Evolutionary conservation across 2,888 invertebrate species (phyloP), one percentile per base, ranked within the genome.

Genomic region (Aphodius granarius): DNA sequence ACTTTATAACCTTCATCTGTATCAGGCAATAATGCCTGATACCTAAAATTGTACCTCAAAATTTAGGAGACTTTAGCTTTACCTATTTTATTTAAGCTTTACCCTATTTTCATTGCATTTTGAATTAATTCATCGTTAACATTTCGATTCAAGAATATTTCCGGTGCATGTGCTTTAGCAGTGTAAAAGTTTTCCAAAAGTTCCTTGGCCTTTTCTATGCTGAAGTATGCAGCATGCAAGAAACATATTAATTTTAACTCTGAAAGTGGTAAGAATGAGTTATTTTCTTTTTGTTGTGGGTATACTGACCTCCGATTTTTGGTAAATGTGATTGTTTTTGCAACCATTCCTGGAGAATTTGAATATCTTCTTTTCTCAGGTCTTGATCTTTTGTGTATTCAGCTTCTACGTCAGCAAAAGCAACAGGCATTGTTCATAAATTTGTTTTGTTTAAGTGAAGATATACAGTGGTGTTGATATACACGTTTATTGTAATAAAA

Each of bases 301-400:
- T n/a, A n/a, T n/a, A 75, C 66, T 76, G 64, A 76, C 76, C 76
- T 22, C 43, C 43, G 19, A 76, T 73, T 73, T 89, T 83, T 0
- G 92, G 90, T 75, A 94, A 85, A 84, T 94, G 93, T 0, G 92
- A 91, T 83, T 94, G 94, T 16, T 91, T 91, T 5, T 89, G 83
- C 23, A 90, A 86, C 94, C 94, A 94, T 20, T 90, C 88, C 64
- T 89, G 82, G 13, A 94, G 84, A 77, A 89, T 89, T 72, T 87
- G 84, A 43, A 94, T 88, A 82, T 94, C 94, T 20, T 89, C 86
- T 0, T 89, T 88, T n/a, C 89, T 90, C 72, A 94, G 88, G 43
- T 89, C 88, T 0, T 90, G 89, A 84, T 92, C 90, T 81, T 89
- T 92, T 76, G 89, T 88, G 82, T 92, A 90, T 81, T 93, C 91